These are phyloP conservation scores for Rhingia campestris DNA, from an alignment of 2,888 invertebrate genomes.

Conservation along the genomic window DNA sequence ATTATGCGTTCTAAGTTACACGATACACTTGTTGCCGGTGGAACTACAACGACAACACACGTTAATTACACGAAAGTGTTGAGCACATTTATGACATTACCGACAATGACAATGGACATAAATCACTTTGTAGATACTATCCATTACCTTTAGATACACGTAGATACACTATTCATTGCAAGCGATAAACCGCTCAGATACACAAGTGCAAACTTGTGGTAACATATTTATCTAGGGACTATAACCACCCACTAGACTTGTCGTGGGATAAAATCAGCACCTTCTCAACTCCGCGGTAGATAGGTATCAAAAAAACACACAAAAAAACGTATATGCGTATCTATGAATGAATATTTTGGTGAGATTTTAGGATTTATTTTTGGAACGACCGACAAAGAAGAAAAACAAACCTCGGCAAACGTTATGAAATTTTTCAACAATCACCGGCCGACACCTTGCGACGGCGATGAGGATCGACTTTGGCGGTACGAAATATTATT, in stretches of 20 bases:
- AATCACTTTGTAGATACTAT: slow-evolving; percentile 16
- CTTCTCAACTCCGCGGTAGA: slow-evolving; percentile 1
- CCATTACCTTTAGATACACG: neutral
- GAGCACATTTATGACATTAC: slow-evolving; percentile 16
- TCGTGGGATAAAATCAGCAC: slow-evolving; percentile 20
- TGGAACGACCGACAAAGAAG: neutral
- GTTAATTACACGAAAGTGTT: slow-evolving; percentile 31
- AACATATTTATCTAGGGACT: slow-evolving; percentile 13
- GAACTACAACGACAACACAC: slow-evolving; percentile 5
- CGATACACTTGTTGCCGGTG: slow-evolving; percentile 11
- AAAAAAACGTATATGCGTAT: neutral
- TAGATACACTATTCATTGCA: slow-evolving; percentile 10
- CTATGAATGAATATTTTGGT: neutral
- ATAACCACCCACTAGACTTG: slow-evolving; percentile 27
- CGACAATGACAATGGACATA: slow-evolving; percentile 6
- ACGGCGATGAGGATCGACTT: slow-evolving; percentile 13
- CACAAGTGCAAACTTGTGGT: slow-evolving; percentile 15
- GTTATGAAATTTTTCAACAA: slow-evolving; percentile 8
- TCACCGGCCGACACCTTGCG: neutral
- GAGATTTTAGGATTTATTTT: slow-evolving; percentile 22
- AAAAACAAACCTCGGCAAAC: neutral
- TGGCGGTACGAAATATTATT: neutral
- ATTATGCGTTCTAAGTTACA: slow-evolving; percentile 7
- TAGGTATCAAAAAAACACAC: slow-evolving; percentile 19
- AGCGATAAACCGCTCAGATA: slow-evolving; percentile 21